Evolutionary conservation across 2,888 invertebrate genomes (phyloP), one percentile per base, ranked within the genome.

Genomic region (Liopterus haemorrhoidalis): DNA sequence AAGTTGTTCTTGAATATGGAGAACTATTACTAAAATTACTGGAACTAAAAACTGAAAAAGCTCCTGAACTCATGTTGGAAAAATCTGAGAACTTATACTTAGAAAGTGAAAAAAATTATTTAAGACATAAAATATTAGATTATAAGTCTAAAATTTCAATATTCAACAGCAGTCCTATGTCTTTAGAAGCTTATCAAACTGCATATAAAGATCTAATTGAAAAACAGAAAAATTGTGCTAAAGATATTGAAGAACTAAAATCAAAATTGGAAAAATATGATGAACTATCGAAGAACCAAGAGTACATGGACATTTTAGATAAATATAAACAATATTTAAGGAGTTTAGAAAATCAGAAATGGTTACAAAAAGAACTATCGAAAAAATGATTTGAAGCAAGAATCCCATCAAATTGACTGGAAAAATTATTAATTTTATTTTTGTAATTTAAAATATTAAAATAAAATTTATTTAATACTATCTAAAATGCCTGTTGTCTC

Each of bases 301-400:
- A 71, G 53, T 73, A 66, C 51, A 63, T 70, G 51, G 62, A 67
- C 41, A 63, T 72, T 22, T 54, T 71, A 28, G 63, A 61, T 36
- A 60, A 61, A 21, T 71, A 71, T 52, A 54, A 59, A 33, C 62
- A 69, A 44, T 59, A 69, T 43, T 67, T 67, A 44, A 46, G 54
- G 27, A 57, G 63, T 12, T 58, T 70, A 32, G 66, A 68, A 48
- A 70, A 66, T 46, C 67, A 67, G 49, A 67, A 63, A 56, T 57
- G 54, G 12, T 52, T 68, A 39, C 54, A 64, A 37, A 44, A 56
- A 35, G 42, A 54, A 40, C 37, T 43, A 4, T 12, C 8, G 32
- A 41, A 38, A 22, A 39, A 39, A n/a, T n/a, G n/a, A n/a, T n/a
- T n/a, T n/a, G n/a, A n/a, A n/a, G n/a, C n/a, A n/a, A n/a, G n/a